A percentile compares a stretch with the other conserved stretches of the same genome.
Conservation (phyloP, 2,888 invertebrate species). For the Zelleria hepariella region DNA sequence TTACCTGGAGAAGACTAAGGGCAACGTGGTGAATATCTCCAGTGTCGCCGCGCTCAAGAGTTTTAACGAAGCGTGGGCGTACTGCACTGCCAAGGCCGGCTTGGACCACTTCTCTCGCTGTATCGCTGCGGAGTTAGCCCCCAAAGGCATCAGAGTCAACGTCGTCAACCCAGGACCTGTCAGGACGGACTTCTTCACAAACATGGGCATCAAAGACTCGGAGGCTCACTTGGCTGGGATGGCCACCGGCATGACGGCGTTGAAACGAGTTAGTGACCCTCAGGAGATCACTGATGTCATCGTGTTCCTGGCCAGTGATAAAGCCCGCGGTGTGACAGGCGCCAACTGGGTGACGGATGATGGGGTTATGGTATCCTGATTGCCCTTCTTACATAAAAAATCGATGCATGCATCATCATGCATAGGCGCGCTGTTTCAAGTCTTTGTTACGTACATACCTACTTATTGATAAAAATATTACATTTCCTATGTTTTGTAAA, state of each 20-base stretch:
- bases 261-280: slow-evolving; percentile 79
- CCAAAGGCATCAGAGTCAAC: slow-evolving; percentile 81
- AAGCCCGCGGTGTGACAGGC: slow-evolving; percentile 12
- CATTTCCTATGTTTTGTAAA: no score
- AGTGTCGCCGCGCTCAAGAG: slow-evolving; percentile 85
- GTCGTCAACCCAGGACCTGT: slow-evolving; percentile 88
- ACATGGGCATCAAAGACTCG: slow-evolving; percentile 79
- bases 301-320: slow-evolving; percentile 83
- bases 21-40: slow-evolving; percentile 87
- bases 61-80: slow-evolving; percentile 83
- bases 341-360: slow-evolving; percentile 12
- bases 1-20: slow-evolving; percentile 78
- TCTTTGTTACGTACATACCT: no score
- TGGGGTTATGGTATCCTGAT: slow-evolving; percentile 6
- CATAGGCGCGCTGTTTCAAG: no score
- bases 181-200: slow-evolving; percentile 80
- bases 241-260: slow-evolving; percentile 53
- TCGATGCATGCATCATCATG: no score
- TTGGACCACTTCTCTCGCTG: slow-evolving; percentile 90
- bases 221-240: slow-evolving; percentile 81
- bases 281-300: slow-evolving; percentile 85
- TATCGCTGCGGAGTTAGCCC: slow-evolving; percentile 80
- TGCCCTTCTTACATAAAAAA: no score
- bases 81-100: slow-evolving; percentile 87
- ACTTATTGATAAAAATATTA: no score